Percentiles rank a stretch among this genome's conserved stretches.
Evolutionary conservation across 2,888 invertebrate genomes (phyloP).

Genomic region (Chrysodeixis includens): DNA sequence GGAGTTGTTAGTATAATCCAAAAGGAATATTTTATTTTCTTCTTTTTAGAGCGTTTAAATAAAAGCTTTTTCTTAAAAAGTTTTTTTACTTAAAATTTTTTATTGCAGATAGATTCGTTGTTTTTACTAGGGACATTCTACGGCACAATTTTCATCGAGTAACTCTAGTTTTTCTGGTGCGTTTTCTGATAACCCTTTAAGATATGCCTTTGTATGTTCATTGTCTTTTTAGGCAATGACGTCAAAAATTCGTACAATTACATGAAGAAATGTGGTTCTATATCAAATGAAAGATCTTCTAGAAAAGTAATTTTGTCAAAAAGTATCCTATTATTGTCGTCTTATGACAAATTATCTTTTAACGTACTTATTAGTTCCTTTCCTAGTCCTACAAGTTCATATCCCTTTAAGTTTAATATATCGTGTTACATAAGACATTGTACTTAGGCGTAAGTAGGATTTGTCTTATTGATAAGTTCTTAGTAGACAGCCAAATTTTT

Average conservation of each 20-base stretch:
- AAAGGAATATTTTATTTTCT: no score
- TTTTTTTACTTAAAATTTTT: no score
- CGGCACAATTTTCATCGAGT: constrained; percentile 64
- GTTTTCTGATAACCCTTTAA: constrained; percentile 45
- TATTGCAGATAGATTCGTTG: constrained; percentile 46
- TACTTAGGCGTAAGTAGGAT: constrained; percentile 66
- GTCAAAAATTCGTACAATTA: constrained; percentile 66
- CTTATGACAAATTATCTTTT: constrained; percentile 67
- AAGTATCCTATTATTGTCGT: constrained; percentile 68
- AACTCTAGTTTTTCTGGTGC: constrained; percentile 58
- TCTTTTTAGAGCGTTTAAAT: no score
- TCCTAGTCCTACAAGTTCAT: no score
- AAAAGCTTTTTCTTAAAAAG: no score
- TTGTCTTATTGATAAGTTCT: constrained; percentile 66
- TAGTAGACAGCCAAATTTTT: constrained; percentile 68
- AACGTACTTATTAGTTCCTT: constrained; percentile 66
- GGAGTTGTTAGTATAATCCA: no score
- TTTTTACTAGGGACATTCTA: constrained; percentile 49
- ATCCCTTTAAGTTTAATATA: constrained; percentile 52
- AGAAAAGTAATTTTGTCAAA: constrained; percentile 61
- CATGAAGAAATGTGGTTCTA: constrained; percentile 63
- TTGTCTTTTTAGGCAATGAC: constrained; percentile 59
- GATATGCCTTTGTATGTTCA: constrained; percentile 47
- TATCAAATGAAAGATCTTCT: constrained; percentile 53
- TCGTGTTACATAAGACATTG: constrained; percentile 62